Evolutionary conservation across 2,888 invertebrate genomes (phyloP).

Genomic region (Diaphora mendica): DNA sequence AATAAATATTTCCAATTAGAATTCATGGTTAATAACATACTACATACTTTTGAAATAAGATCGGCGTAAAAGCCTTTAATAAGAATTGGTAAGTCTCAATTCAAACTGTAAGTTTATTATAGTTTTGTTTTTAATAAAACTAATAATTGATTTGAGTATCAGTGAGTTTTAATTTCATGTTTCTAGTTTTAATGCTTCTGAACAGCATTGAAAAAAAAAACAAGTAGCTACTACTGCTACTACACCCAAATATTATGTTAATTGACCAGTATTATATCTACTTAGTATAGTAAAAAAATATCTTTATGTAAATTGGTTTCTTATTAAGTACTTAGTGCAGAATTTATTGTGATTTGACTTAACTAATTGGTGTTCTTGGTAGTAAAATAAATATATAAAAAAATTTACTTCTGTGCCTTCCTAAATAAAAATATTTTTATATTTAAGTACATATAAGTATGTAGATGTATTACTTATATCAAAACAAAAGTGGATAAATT

Average conservation of each 20-base stretch:
- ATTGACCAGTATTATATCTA: slow-evolving; percentile 17
- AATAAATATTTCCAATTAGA: slow-evolving; percentile 51
- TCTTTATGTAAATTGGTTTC: slow-evolving; percentile 16
- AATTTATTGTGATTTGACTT: slow-evolving; percentile 9
- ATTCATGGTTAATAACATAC: too few species aligned
- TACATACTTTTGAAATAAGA: slow-evolving; percentile 19
- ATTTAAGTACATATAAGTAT: too few species aligned
- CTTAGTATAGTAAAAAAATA: not conserved
- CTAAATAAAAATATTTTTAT: too few species aligned
- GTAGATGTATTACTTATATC: not conserved
- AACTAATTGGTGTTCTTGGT: slow-evolving; percentile 15
- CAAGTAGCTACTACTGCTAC: not conserved
- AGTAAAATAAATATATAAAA: not conserved
- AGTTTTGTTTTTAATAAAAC: not conserved
- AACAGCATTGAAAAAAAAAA: not conserved
- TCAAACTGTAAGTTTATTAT: not conserved
- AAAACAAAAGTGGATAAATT: not conserved
- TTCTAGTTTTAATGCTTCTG: not conserved
- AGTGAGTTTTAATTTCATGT: not conserved
- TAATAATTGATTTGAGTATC: not conserved
- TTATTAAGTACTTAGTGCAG: slow-evolving; percentile 25
- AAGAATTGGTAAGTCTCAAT: not conserved
- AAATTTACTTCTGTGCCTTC: not conserved
- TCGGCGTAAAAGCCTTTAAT: not conserved
- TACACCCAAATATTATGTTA: slow-evolving; percentile 1